Evolutionary conservation across 2,113 vertebrate genomes (phyloP).

Genomic region (Mormoops blainvillei): DNA sequence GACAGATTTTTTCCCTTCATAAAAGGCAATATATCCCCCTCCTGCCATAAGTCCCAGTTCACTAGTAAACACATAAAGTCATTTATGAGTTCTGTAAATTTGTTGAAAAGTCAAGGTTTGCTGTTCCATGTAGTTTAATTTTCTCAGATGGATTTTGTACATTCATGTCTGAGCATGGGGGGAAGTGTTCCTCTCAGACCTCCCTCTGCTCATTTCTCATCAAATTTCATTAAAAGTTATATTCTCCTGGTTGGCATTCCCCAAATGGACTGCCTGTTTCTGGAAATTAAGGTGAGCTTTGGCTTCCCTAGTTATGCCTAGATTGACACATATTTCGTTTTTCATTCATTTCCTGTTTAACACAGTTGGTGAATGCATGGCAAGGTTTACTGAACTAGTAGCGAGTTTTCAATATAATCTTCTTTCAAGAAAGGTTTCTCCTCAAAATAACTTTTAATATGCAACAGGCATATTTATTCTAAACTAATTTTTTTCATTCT

Average conservation of each 20-base stretch:
- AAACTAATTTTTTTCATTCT: background rate
- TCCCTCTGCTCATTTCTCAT: slow-evolving; percentile 59
- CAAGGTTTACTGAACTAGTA: slow-evolving; percentile 25
- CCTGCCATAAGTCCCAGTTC: slow-evolving; percentile 57
- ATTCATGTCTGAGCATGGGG: background rate
- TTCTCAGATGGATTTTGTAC: slow-evolving; percentile 67
- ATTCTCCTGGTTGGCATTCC: slow-evolving; percentile 36
- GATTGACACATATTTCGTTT: slow-evolving; percentile 2
- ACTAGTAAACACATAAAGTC: slow-evolving; percentile 71
- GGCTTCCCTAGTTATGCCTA: background rate
- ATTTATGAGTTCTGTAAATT: slow-evolving; percentile 72
- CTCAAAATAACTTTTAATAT: slow-evolving; percentile 39
- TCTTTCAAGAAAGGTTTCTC: slow-evolving; percentile 32
- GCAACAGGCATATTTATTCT: slow-evolving; percentile 36
- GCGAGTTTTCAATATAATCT: slow-evolving; percentile 36
- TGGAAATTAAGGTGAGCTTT: slow-evolving; percentile 35
- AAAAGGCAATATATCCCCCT: slow-evolving; percentile 56
- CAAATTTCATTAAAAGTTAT: slow-evolving; percentile 62
- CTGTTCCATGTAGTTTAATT: slow-evolving; percentile 63
- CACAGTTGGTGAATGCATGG: slow-evolving; percentile 16
- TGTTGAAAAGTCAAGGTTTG: slow-evolving; percentile 70
- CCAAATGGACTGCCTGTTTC: slow-evolving; percentile 37
- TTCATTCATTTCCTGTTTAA: slow-evolving; percentile 56
- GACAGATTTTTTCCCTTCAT: slow-evolving; percentile 64
- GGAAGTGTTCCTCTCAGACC: slow-evolving; percentile 21